phyloP scores from a whole-genome alignment of 2,113 vertebrate species.

The Colinus virginianus region DNA sequence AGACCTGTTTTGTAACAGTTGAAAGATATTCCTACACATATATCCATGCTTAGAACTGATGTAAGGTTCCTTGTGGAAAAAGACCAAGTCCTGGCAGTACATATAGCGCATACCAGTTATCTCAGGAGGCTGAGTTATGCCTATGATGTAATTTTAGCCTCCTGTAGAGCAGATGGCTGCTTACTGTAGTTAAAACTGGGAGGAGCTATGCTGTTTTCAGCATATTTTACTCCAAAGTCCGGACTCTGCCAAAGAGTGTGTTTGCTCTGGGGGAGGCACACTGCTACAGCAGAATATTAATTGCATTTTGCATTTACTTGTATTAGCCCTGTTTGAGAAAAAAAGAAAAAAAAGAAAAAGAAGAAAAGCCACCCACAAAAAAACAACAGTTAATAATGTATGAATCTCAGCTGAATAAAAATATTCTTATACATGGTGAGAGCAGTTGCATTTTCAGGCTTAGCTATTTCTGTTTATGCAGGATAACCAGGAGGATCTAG shows the following conservation, averaged over 20 bases:
- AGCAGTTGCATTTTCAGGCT: neutral
- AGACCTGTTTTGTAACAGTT: neutral
- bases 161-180: slow-evolving; percentile 20
- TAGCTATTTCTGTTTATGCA: slow-evolving; percentile 48
- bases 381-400: neutral
- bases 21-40: neutral
- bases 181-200: slow-evolving; percentile 16
- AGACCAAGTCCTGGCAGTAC: neutral
- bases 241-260: neutral
- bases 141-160: slow-evolving; percentile 41
- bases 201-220: slow-evolving; percentile 4
- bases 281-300: neutral
- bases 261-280: neutral
- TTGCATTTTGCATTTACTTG: neutral
- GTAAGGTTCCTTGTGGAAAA: neutral
- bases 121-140: neutral
- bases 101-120: neutral
- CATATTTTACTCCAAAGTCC: neutral
- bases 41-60: neutral
- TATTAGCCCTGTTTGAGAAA: neutral
- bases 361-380: neutral
- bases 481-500: slow-evolving; percentile 75
- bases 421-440: neutral
- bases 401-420: neutral
- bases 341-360: neutral